Evolutionary conservation across 1,140 invertebrate species (phyloP).

Genomic region (Eubasilissa regina): DNA sequence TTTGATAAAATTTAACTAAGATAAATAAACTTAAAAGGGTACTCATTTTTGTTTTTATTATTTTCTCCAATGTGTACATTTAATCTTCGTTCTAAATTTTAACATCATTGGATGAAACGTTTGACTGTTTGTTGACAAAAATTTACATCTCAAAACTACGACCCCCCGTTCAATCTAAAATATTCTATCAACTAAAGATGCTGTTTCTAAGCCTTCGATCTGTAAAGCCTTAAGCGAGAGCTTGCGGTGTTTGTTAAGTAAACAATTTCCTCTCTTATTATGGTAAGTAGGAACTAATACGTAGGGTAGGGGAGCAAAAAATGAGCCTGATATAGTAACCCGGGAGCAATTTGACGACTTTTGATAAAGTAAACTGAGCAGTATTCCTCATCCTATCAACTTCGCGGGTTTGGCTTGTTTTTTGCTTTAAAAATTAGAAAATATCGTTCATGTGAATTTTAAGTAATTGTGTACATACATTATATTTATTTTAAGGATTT

Average conservation of each 20-base stretch:
- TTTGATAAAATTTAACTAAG: no score
- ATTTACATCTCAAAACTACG: conserved; percentile 49
- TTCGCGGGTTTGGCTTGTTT: no score
- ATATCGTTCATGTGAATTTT: no score
- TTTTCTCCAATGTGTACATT: no score
- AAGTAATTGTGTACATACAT: no score
- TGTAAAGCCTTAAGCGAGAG: conserved; percentile 10
- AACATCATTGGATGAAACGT: background rate
- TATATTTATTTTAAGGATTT: no score
- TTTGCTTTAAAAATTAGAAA: no score
- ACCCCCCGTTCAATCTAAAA: conserved; percentile 30
- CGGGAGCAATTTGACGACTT: no score
- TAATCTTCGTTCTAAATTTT: background rate
- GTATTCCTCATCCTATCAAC: no score
- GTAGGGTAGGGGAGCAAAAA: conserved; percentile 13
- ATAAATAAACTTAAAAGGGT: no score
- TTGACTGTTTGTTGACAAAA: conserved; percentile 36
- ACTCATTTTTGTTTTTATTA: no score
- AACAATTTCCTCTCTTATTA: conserved; percentile 52
- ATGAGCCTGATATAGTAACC: conserved; percentile 4
- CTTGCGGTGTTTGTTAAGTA: conserved; percentile 47
- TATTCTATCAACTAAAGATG: conserved; percentile 23
- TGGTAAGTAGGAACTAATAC: conserved; percentile 55
- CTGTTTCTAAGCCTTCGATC: conserved; percentile 37
- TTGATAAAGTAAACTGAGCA: no score